Evolutionary conservation across 2,888 invertebrate genomes (phyloP), one percentile per base, ranked within the genome.

Genomic region (Synergus laeviventris): DNA sequence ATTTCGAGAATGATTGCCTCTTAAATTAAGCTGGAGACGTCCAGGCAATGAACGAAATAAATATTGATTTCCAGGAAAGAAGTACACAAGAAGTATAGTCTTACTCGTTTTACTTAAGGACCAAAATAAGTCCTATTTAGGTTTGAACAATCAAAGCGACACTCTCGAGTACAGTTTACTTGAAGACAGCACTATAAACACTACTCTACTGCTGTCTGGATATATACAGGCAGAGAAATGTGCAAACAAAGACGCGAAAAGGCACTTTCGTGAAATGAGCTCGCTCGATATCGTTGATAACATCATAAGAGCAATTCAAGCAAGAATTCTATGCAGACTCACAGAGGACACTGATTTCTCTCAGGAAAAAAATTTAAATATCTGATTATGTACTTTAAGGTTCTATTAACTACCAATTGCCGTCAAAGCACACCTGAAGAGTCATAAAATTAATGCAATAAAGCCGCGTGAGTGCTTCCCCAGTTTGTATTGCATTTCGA

Each of bases 181-280:
- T 0, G 49, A 16, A 70, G 70, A 70, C 31, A 70, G 70, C 14
- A 70, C 70, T 49, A 49, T 66, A 66, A 66, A 45, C 16, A 45
- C 45, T 66, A 24, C 24, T 21, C 21, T 42, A 42, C 9, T 24
- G 24, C 16, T n/a, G 24, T 31, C 31, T 18, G n/a, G 42, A n/a
- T 45, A 45, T 66, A 24, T 66, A 66, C 42, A 24, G 21, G 31
- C 7, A 70, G 70, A 49, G 49, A 70, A 70, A 70, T 70, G 70
- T 70, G 70, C 49, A 70, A 70, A 49, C 49, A 70, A 70, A 70
- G 49, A 70, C 31, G 49, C 24, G 70, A 49, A 70, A 49, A 70
- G 70, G 49, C 49, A 49, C 49, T 49, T 70, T 70, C 31, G 49
- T 49, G 31, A 70, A 70, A 49, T 70, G 70, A 49, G 70, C 70